Conservation (phyloP, 2,113 vertebrate species). For the Tupaia chinensis region DNA sequence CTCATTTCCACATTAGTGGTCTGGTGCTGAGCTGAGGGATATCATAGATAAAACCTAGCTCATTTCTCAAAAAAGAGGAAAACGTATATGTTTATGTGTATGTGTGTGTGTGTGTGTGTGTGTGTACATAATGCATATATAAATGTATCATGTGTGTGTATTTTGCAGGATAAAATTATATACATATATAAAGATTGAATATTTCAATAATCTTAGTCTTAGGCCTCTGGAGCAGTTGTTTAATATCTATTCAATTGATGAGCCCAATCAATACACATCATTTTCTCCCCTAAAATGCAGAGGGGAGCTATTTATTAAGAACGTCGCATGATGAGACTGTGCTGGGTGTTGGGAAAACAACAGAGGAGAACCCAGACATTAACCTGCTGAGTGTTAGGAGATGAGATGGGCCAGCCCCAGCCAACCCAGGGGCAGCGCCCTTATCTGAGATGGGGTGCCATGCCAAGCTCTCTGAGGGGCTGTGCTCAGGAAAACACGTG, state of each 20-base stretch:
- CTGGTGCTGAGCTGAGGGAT: background rate
- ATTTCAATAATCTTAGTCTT: background rate
- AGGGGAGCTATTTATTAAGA: background rate
- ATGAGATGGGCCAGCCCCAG: too few species aligned
- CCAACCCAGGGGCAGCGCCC: background rate
- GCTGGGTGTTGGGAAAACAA: background rate
- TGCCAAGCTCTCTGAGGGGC: background rate
- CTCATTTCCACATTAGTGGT: background rate
- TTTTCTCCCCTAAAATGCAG: background rate
- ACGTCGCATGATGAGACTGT: accelerated
- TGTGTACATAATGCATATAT: background rate
- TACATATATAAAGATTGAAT: background rate
- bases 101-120: background rate
- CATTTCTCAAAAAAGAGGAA: background rate
- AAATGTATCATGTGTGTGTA: background rate
- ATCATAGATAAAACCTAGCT: background rate
- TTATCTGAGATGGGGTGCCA: background rate
- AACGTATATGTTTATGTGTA: background rate
- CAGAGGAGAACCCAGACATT: background rate
- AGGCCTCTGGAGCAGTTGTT: background rate
- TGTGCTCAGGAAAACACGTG: too few species aligned
- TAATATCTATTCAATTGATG: background rate
- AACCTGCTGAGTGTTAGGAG: background rate
- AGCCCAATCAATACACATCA: too few species aligned
- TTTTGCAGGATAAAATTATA: background rate